These are phyloP conservation scores for Cantharis nigra DNA, from an alignment of 2,888 invertebrate species.

Conservation along the genomic window DNA sequence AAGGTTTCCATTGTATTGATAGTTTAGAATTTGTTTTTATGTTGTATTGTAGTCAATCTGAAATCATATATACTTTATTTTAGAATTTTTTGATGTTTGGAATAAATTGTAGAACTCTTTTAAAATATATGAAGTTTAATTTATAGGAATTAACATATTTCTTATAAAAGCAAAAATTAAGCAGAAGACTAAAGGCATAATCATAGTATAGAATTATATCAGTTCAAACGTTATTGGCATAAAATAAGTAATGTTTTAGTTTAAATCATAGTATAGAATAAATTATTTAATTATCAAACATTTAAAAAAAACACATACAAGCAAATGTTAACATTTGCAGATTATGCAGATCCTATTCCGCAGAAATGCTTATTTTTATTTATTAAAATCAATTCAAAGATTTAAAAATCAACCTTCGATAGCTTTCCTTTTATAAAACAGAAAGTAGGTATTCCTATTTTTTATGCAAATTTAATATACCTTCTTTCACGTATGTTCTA, in stretches of 20 bases:
- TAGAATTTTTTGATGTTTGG: neutral
- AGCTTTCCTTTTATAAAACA: neutral
- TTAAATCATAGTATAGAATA: no score
- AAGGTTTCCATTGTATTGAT: slow-evolving; percentile 55
- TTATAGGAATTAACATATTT: no score
- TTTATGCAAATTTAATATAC: neutral
- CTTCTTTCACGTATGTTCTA: neutral
- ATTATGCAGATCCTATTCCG: neutral
- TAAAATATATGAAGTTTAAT: no score
- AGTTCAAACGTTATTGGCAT: no score
- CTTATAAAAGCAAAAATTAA: no score
- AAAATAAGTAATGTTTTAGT: no score
- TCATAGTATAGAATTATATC: no score
- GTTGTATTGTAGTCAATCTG: neutral
- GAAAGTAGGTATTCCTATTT: neutral
- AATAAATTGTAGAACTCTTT: neutral
- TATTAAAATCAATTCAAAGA: neutral
- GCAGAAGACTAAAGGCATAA: no score
- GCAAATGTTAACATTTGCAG: no score
- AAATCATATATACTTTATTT: neutral
- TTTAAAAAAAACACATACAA: no score
- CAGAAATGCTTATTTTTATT: neutral
- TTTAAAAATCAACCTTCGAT: neutral
- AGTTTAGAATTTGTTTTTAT: neutral
- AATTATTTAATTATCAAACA: no score